These are phyloP conservation scores for Sebastes baramenuke DNA, from an alignment of 2,797 vertebrate genomes.

Conservation along the genomic window DNA sequence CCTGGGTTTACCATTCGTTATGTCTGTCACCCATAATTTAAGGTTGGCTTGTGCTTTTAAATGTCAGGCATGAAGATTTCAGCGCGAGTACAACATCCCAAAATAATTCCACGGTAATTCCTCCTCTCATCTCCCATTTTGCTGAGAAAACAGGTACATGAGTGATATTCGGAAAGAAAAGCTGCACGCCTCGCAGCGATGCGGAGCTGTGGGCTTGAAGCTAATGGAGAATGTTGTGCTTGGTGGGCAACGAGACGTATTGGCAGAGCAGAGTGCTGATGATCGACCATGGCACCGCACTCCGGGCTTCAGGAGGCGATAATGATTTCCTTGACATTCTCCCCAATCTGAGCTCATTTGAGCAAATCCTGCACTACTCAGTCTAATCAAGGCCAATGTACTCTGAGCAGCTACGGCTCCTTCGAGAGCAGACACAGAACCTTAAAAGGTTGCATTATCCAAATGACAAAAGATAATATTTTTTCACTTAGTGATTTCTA, in stretches of 20 bases:
- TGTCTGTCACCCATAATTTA: conserved; percentile 59
- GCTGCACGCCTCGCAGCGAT: background rate
- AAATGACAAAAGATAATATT: background rate
- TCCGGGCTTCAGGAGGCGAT: conserved; percentile 47
- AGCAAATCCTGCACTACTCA: conserved; percentile 13
- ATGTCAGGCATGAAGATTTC: conserved; percentile 36
- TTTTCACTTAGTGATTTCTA: background rate
- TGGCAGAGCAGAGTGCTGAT: conserved; percentile 40
- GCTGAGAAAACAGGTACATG: conserved; percentile 57
- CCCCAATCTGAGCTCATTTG: conserved; percentile 37
- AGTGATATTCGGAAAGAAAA: conserved; percentile 43
- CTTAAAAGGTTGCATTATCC: background rate
- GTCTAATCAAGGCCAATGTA: conserved; percentile 9
- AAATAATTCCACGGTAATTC: conserved; percentile 56
- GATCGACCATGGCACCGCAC: conserved; percentile 44
- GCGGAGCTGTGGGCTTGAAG: conserved; percentile 17
- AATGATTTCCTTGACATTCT: conserved; percentile 58
- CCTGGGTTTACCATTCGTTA: conserved; percentile 46
- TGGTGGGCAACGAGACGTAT: conserved; percentile 33
- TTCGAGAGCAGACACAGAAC: background rate
- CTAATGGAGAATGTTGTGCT: conserved; percentile 56
- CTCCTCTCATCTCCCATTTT: conserved; percentile 51
- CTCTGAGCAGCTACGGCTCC: background rate
- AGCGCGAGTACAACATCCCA: conserved; percentile 36
- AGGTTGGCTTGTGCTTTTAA: conserved; percentile 14